Evolutionary conservation across 2,797 vertebrate species (phyloP).

Genomic region (Echeneis naucrates): DNA sequence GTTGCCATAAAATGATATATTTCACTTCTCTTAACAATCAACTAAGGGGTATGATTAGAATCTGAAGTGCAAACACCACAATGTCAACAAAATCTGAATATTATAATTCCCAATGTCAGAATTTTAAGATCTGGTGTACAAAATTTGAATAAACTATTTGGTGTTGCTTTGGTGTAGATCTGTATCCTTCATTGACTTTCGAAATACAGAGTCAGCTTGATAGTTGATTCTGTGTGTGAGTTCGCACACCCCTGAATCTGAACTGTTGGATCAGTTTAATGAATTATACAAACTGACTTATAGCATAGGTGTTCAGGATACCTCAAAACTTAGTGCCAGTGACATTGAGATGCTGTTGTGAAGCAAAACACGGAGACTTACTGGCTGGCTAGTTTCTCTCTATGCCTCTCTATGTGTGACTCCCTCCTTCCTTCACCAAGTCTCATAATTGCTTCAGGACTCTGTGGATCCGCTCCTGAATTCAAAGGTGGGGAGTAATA

Average conservation of each 20-base stretch:
- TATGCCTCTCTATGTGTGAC: conserved; percentile 34
- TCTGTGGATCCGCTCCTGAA: conserved; percentile 88
- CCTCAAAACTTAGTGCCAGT: conserved; percentile 22
- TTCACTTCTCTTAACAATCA: background rate
- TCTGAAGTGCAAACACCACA: background rate
- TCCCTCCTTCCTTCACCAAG: conserved; percentile 74
- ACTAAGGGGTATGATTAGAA: background rate
- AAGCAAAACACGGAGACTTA: conserved; percentile 79
- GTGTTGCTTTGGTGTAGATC: background rate
- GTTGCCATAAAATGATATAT: background rate
- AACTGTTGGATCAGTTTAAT: background rate
- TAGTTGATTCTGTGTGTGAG: background rate
- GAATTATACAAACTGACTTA: background rate
- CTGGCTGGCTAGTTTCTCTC: conserved; percentile 39
- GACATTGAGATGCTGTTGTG: conserved; percentile 43
- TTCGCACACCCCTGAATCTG: background rate
- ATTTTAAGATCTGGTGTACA: background rate
- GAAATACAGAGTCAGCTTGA: background rate
- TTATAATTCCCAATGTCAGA: background rate
- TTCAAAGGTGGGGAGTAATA: conserved; percentile 90
- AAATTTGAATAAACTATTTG: background rate
- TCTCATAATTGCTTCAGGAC: conserved; percentile 89
- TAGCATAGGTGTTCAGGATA: background rate
- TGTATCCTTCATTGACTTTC: background rate
- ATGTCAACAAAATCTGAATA: background rate